Base-by-base conservation (phyloP, 92 coral and sea anemone species). In the Anthopleura xanthogrammica region DNA sequence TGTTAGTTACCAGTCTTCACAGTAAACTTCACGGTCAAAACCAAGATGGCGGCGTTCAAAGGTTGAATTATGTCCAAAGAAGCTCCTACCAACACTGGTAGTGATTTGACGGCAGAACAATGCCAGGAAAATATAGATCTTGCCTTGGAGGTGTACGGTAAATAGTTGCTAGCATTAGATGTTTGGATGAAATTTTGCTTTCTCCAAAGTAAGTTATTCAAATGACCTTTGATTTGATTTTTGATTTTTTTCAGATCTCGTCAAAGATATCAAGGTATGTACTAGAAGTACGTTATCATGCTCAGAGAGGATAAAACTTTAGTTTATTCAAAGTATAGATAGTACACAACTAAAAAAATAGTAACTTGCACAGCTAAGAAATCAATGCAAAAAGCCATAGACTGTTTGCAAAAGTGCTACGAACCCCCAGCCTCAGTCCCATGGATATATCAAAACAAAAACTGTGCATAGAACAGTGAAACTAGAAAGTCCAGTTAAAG, bases 211-310 rank as follows among this genome's bases (percentile, higher is more conserved):
- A 23, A 14, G 1, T 11, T 22, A 68, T 29, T 68, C 3, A 68
- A 46, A 46, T 46, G 50, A 46, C 50, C 16, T 68, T 68, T 13
- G 12, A 68, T 13, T 11, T 29, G 7, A 4, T 55, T 23, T 74
- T 56, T 88, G 60, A 16, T 84, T 52, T n/a, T 50, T 77, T 80
- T 68, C 83, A 89, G 92, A 89, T 72, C 60, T 89, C 50, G 82
- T 89, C 62, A 85, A 87, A 75, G 89, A 86, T 60, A 89, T 89
- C 41, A 77, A 76, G 92, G 92, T 89, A 80, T 29, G 36, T 29
- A 29, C 36, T 29, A 29, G 36, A 29, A 29, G 36, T 29, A 46
- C 50, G 50, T 46, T 46, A 46, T 46, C 50, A 46, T 46, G 9
- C 36, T 29, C 36, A 29, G 36, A 29, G 36, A 29, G 36, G 36